Percentiles rank a stretch among this genome's conserved stretches.
phyloP scores from a whole-genome alignment of 2,888 invertebrate species.

The Acleris holmiana region DNA sequence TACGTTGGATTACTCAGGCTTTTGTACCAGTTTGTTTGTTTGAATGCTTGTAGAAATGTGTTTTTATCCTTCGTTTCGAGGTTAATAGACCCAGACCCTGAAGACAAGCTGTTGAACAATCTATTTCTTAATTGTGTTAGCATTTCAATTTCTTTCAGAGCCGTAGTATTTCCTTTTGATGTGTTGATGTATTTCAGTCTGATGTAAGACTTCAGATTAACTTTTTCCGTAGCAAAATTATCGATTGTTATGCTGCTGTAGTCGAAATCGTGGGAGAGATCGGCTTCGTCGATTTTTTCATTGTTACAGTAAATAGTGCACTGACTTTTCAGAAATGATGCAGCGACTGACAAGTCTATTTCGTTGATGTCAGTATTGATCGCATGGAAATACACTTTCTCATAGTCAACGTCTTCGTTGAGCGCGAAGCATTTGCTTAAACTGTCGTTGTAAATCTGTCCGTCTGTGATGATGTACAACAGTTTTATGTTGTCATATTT shows the following conservation, averaged over 20 bases:
- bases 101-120: constrained; percentile 44
- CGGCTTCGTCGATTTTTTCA: constrained; percentile 43
- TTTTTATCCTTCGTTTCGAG: constrained; percentile 47
- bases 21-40: constrained; percentile 47
- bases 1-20: constrained; percentile 38
- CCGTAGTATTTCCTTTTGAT: constrained; percentile 40
- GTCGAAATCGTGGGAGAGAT: constrained; percentile 46
- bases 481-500: constrained; percentile 33
- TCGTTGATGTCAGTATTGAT: constrained; percentile 34
- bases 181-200: constrained; percentile 50
- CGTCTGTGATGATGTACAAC: constrained; percentile 53
- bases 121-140: constrained; percentile 47
- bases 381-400: constrained; percentile 48
- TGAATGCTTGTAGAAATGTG: constrained; percentile 45
- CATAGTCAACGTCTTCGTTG: constrained; percentile 37
- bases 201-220: constrained; percentile 52
- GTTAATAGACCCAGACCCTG: constrained; percentile 17
- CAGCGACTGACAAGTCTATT: constrained; percentile 50
- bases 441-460: constrained; percentile 38
- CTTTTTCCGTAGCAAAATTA: constrained; percentile 48
- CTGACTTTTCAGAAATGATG: constrained; percentile 45
- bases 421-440: constrained; percentile 39
- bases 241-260: too few relatives aligned
- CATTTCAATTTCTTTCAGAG: constrained; percentile 51
- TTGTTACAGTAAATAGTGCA: constrained; percentile 50